Base-by-base conservation (phyloP, 2,888 invertebrate genomes). In the Bellardia pandia region DNA sequence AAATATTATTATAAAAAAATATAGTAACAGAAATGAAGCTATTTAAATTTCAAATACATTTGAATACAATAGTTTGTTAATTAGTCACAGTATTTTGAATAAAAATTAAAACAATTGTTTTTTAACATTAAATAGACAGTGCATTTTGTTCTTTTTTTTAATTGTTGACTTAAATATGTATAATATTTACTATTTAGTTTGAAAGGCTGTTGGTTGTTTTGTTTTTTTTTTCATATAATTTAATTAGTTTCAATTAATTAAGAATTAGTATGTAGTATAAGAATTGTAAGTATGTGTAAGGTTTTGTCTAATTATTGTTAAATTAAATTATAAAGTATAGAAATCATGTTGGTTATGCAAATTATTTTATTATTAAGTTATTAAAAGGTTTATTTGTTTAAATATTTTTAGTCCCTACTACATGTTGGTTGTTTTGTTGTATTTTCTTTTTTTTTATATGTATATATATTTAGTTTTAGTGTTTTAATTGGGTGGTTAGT, bases 401-500 rank as follows among this genome's bases (percentile, higher is more conserved):
- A 60, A 60, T 71, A 76, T 8, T 85, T 76, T 42, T 71, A 78
- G 74, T 69, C 48, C 68, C 74, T 81, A 68, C 71, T 51, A 42
- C 9, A 53, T 30, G 71, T 83, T 77, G 64, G 45, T 71, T 51
- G 23, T 13, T 48, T n/a, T 48, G 16, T 69, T 69, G 7, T 14
- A 4, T 71, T 72, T 23, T 56, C 2, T 7, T 23, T 56, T 33
- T 56, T 8, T 16, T 56, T 56, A 16, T 23, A 56, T 2, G 7
- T 66, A 30, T 23, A 7, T 42, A 30, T 23, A 56, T 2, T 37
- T 40, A 53, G 53, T 68, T 62, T 79, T 58, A 72, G 45, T 81
- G 58, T 53, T 76, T 76, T 76, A 64, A 68, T 74, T 81, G 85
- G 81, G 85, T 87, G 87, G 84, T 86, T 84, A 86, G 60, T 77